Evolutionary conservation across 1,140 invertebrate genomes (phyloP), one percentile per base, ranked within the genome.

Genomic region (Agrilus planipennis): DNA sequence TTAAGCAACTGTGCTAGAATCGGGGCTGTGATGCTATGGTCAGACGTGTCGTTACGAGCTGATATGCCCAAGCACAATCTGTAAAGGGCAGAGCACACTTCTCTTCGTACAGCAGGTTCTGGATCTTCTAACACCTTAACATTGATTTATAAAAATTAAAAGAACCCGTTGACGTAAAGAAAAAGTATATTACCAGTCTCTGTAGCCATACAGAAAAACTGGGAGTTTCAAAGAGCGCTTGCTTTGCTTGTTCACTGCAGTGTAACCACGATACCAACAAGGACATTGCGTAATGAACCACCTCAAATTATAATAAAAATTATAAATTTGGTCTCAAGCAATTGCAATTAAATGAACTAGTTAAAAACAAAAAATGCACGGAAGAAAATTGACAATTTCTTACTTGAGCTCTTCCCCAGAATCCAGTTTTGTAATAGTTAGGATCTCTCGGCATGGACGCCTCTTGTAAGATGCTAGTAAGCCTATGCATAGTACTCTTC

Each of bases 51-150:
- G 16, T 76, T 70, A 35, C 77, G 48, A 16, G 65, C 70, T 14
- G 72, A 70, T 12, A 73, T 73, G 3, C 88, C 87, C 16, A 90
- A 65, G 58, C 85, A 92, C 25, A 92, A 63, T 36, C 83, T 73
- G 60, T 93, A 92, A 2, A 93, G 66, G 0, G 87, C 88, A 17
- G 82, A 83, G 60, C 89, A 92, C 0, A 87, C 84, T 65, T 94
- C 89, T 39, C 85, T 72, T 17, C 89, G 70, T 0, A 93, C 86
- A 35, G 83, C 70, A 0, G 84, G 84, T 60, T 90, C 86, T 0
- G 84, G 84, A 58, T 89, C 84, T 53, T 89, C 84, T 1, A 90
- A 61, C 2, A 87, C 48, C 42, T 51, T 39, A 30, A 51, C 44
- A n/a, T n/a, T n/a, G n/a, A n/a, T n/a, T n/a, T n/a, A n/a, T n/a